Conservation (phyloP, 2,888 invertebrate genomes). For the Autographa gamma region DNA sequence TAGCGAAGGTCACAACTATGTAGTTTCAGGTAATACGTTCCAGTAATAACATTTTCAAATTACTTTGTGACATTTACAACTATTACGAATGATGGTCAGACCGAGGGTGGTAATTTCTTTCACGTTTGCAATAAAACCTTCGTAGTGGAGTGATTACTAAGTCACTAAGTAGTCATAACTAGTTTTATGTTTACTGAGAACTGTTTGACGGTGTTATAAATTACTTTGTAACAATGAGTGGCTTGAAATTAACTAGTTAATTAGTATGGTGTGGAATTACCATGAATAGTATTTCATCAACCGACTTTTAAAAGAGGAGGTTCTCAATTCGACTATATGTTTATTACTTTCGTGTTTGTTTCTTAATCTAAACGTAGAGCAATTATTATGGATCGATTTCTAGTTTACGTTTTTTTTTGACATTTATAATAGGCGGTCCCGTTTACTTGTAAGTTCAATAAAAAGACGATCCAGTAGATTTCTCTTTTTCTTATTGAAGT, state of each 20-base stretch:
- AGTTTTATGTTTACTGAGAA: conserved; percentile 5
- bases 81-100: not conserved
- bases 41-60: not conserved
- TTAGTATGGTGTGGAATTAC: not conserved
- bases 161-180: not conserved
- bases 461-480: too few species aligned
- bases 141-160: not conserved
- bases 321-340: too few species aligned
- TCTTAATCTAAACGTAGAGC: too few species aligned
- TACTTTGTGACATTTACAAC: conserved; percentile 6
- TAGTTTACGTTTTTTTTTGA: too few species aligned
- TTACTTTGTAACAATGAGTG: conserved; percentile 6
- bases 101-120: not conserved
- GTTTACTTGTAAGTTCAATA: too few species aligned
- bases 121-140: not conserved
- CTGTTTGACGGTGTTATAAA: not conserved
- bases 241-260: not conserved
- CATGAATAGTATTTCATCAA: not conserved
- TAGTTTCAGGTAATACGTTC: not conserved
- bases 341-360: too few species aligned
- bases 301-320: too few species aligned
- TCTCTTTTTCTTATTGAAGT: too few species aligned
- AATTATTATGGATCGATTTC: too few species aligned
- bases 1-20: not conserved
- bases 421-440: too few species aligned